A percentile compares a stretch with the other conserved stretches of the same genome.
Conservation (phyloP, 2,888 invertebrate genomes). For the Teinopalpus imperialis region DNA sequence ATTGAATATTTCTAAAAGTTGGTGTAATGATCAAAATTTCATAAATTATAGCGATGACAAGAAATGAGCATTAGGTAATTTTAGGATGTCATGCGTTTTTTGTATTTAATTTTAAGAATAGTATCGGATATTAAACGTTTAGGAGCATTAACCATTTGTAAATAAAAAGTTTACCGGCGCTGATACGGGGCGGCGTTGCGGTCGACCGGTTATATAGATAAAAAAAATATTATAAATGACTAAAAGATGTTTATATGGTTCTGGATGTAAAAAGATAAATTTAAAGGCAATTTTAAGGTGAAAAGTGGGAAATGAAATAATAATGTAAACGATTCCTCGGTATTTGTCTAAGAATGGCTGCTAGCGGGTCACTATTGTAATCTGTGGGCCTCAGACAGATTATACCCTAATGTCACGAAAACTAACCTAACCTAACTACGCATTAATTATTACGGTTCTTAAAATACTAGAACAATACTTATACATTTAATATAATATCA, state of each 20-base stretch:
- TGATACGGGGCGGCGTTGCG: slow-evolving; percentile 54
- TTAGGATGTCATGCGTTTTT: slow-evolving; percentile 81
- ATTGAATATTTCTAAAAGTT: slow-evolving; percentile 83
- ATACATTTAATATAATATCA: slow-evolving; percentile 79
- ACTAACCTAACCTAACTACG: slow-evolving; percentile 77
- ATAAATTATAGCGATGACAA: slow-evolving; percentile 79
- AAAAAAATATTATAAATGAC: slow-evolving; percentile 79
- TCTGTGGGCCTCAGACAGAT: slow-evolving; percentile 76
- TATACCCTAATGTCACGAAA: slow-evolving; percentile 65
- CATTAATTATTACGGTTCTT: slow-evolving; percentile 79
- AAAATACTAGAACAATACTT: slow-evolving; percentile 77
- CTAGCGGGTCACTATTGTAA: slow-evolving; percentile 77
- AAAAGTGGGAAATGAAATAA: slow-evolving; percentile 54
- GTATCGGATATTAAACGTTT: slow-evolving; percentile 84
- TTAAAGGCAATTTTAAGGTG: slow-evolving; percentile 72
- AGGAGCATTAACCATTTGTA: slow-evolving; percentile 88
- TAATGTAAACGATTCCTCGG: slow-evolving; percentile 70
- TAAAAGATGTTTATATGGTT: slow-evolving; percentile 83
- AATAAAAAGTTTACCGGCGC: slow-evolving; percentile 75
- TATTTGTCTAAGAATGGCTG: slow-evolving; percentile 78
- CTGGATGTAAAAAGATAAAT: slow-evolving; percentile 81
- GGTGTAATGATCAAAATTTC: slow-evolving; percentile 83
- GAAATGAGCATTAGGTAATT: slow-evolving; percentile 77
- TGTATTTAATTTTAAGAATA: slow-evolving; percentile 84
- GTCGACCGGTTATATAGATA: slow-evolving; percentile 74